A percentile compares a stretch with the other conserved stretches of the same genome.
Conservation (phyloP, 2,113 vertebrate species). For the Xyliphius kryptos region DNA sequence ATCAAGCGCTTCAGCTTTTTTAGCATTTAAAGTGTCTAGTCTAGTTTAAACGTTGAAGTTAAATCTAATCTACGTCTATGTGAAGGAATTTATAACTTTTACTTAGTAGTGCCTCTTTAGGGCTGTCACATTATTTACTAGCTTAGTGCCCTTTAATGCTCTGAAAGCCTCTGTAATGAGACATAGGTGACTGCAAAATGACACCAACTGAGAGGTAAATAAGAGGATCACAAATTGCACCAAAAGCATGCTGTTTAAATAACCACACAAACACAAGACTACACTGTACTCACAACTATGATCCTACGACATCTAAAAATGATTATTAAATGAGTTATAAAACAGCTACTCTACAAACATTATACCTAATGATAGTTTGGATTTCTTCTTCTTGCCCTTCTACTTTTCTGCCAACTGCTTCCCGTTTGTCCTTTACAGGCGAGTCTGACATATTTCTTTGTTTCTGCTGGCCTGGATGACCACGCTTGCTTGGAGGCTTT, state of each 20-base stretch:
- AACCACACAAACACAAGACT: too few relatives aligned
- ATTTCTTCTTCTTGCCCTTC: constrained; percentile 49
- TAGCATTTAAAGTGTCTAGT: constrained; percentile 2
- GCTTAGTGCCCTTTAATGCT: constrained; percentile 31
- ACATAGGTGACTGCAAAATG: constrained; percentile 1
- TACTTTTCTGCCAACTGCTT: constrained; percentile 8
- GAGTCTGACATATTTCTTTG: constrained; percentile 43
- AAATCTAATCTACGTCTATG: constrained; percentile 12
- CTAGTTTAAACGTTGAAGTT: constrained; percentile 20
- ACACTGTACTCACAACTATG: too few relatives aligned
- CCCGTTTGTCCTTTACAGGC: constrained; percentile 33
- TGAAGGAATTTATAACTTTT: constrained; percentile 33
- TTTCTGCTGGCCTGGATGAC: constrained; percentile 65
- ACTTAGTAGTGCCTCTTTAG: constrained; percentile 16
- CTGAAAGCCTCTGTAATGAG: constrained; percentile 8
- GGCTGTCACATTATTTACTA: constrained; percentile 36
- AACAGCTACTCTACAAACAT: not conserved
- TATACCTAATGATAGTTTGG: constrained; percentile 74
- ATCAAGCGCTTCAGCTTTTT: not conserved
- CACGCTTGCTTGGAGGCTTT: constrained; percentile 60
- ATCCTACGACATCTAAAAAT: too few relatives aligned
- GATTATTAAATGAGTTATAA: too few relatives aligned
- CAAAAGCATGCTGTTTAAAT: too few relatives aligned
- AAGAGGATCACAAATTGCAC: too few relatives aligned
- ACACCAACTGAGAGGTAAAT: constrained; percentile 10